phyloP scores from a whole-genome alignment of 2,888 invertebrate genomes.

The Eupsilia transversa region DNA sequence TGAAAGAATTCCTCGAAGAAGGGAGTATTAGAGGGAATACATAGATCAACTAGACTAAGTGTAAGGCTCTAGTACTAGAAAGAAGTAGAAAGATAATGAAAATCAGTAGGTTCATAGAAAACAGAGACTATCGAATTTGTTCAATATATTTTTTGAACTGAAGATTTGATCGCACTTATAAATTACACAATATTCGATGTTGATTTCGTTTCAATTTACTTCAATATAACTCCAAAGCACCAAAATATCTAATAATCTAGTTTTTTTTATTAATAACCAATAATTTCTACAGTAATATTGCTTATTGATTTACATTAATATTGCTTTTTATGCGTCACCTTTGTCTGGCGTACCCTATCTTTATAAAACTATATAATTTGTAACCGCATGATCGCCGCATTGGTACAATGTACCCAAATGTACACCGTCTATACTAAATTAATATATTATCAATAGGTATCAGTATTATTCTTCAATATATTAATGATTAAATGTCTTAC shows the following conservation, averaged over 20 bases:
- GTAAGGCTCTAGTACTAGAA: conserved; percentile 70
- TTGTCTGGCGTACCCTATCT: conserved; percentile 74
- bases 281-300: conserved; percentile 86
- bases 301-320: conserved; percentile 87
- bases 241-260: conserved; percentile 86
- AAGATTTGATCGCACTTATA: conserved; percentile 43
- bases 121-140: conserved; percentile 54
- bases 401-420: conserved; percentile 52
- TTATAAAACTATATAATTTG: conserved; percentile 76
- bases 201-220: conserved; percentile 79
- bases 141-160: conserved; percentile 45
- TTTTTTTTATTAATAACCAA: conserved; percentile 77
- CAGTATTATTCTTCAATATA: conserved; percentile 62
- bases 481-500: conserved; percentile 65
- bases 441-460: conserved; percentile 56
- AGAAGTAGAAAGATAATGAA: conserved; percentile 60
- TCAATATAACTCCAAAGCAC: conserved; percentile 85
- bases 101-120: conserved; percentile 58
- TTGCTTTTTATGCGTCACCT: conserved; percentile 88
- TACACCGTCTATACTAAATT: conserved; percentile 52
- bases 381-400: conserved; percentile 65
- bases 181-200: conserved; percentile 82
- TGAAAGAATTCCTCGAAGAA: conserved; percentile 76
- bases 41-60: conserved; percentile 72
- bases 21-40: conserved; percentile 80